phyloP scores from a whole-genome alignment of 2,113 vertebrate species.

The Oophaga pumilio region DNA sequence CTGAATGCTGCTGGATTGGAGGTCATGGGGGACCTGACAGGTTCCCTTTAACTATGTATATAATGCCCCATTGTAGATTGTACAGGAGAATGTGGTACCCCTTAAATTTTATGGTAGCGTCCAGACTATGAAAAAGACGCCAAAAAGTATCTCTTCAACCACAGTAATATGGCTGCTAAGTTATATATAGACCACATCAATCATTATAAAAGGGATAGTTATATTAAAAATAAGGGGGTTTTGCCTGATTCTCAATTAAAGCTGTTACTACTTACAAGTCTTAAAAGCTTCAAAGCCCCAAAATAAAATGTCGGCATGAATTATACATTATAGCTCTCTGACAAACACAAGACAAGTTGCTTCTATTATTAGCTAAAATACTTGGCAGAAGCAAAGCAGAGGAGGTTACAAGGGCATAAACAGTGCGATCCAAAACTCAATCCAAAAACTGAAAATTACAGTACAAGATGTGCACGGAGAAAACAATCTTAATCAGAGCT shows the following conservation, averaged over 20 bases:
- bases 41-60: too few species aligned
- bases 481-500: conserved; percentile 2
- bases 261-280: conserved; percentile 4
- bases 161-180: not conserved
- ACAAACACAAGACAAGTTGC: conserved; percentile 45
- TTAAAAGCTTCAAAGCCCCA: conserved; percentile 17
- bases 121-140: too few species aligned
- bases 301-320: conserved; percentile 32
- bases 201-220: not conserved
- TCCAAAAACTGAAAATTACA: conserved; percentile 57
- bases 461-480: conserved; percentile 50
- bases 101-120: not conserved
- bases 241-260: not conserved
- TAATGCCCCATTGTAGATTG: too few species aligned
- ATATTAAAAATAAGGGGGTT: not conserved
- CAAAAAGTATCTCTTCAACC: not conserved
- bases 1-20: too few species aligned
- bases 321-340: conserved; percentile 23
- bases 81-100: too few species aligned
- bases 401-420: conserved; percentile 28
- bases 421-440: conserved; percentile 27
- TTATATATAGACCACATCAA: conserved; percentile 1
- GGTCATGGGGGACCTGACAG: too few species aligned
- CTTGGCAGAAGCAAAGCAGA: conserved; percentile 50
- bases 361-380: conserved; percentile 52